Evolutionary conservation across 92 coral and sea anemone species (phyloP).

Genomic region (Paragorgia papillata): DNA sequence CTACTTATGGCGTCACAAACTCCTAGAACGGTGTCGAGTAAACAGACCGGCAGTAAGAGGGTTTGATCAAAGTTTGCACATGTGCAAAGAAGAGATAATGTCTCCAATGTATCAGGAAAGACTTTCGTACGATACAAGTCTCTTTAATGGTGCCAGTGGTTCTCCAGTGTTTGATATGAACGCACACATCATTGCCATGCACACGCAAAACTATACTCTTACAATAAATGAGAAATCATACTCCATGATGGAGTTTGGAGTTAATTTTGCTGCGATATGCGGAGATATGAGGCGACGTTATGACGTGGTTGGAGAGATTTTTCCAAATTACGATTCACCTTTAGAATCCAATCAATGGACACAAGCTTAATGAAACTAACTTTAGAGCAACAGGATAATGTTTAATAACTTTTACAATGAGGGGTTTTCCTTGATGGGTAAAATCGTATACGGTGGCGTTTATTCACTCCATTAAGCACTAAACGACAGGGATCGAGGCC

Average conservation of each 20-base stretch:
- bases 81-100: background rate
- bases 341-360: too few relatives aligned
- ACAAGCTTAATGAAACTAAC: too few relatives aligned
- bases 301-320: background rate
- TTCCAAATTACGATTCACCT: background rate
- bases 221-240: background rate
- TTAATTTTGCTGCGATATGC: background rate
- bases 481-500: too few relatives aligned
- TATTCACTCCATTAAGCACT: too few relatives aligned
- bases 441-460: too few relatives aligned
- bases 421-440: too few relatives aligned
- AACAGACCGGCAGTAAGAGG: background rate
- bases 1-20: background rate
- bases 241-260: constrained; percentile 16
- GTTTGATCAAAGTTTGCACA: background rate
- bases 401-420: too few relatives aligned
- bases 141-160: background rate
- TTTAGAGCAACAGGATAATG: too few relatives aligned
- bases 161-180: constrained; percentile 19
- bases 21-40: background rate
- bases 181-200: background rate
- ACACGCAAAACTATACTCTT: background rate
- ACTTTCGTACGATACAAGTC: constrained; percentile 18
- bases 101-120: background rate
- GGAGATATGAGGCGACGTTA: background rate